Evolutionary conservation across 2,888 invertebrate species (phyloP), one percentile per base, ranked within the genome.

Genomic region (Trissoscelio sp.): DNA sequence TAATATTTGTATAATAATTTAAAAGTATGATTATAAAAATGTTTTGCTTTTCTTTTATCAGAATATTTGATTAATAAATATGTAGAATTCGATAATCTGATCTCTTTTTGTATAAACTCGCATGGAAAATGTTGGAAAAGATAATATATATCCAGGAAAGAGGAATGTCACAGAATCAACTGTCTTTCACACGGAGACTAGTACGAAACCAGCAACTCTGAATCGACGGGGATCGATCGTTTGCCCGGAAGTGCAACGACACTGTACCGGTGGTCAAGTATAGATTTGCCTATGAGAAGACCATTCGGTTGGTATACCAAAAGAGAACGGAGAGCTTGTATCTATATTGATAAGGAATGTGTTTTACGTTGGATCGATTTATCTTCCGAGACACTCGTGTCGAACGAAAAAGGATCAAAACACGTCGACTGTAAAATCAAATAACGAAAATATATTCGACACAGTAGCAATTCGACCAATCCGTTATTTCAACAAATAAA

Each of bases 321-420:
- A 31, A 34, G 34, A 6, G 18, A 46, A 20, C 16, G n/a, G n/a
- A 46, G 22, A 31, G 39, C 6, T 6, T 31, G 22, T 42, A 42
- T 57, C 37, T 58, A 42, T 42, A 58, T 58, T 58, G 58, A 58
- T 58, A 58, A 58, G 20, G 58, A 42, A 39, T 42, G 58, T 42
- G 42, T 58, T 58, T 20, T 58, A 58, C 42, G 42, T 14, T 39
- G 24, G 58, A 42, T 58, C 58, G 42, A 58, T 58, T 39, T 24
- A 42, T 58, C 58, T 58, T 42, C 22, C 22, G 1, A 24, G 42
- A 42, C 39, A 39, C 9, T 22, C 18, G 42, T 58, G 39, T 58
- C 11, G 22, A 34, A 16, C 11, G 20, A 39, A 58, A 42, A 58
- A 24, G 20, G 20, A 18, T 31, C n/a, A 34, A 58, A 42, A 58